A percentile compares a stretch with the other conserved stretches of the same genome.
These are phyloP conservation scores for Merodon equestris DNA, from an alignment of 2,888 invertebrate species.

Conservation along the genomic window DNA sequence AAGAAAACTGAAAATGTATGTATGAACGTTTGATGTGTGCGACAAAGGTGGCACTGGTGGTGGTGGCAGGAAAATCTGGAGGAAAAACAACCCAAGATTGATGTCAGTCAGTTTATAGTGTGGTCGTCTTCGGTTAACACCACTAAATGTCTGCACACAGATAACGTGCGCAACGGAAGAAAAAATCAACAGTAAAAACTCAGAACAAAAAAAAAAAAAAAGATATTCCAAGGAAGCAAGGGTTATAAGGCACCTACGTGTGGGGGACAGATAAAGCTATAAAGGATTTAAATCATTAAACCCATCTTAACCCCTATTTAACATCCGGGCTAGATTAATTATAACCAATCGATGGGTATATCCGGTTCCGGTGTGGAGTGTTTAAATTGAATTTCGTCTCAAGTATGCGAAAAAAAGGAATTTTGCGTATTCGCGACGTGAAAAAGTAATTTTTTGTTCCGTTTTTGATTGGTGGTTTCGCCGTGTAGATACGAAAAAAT, in stretches of 20 bases:
- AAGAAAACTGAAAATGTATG: conserved; percentile 50
- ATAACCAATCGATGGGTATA: conserved; percentile 56
- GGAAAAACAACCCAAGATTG: conserved; percentile 67
- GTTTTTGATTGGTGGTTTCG: neutral
- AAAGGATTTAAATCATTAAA: conserved; percentile 64
- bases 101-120: conserved; percentile 69
- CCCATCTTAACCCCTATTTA: conserved; percentile 65
- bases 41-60: neutral
- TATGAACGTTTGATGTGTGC: conserved; percentile 6
- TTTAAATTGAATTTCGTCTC: conserved; percentile 20
- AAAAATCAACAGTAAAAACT: conserved; percentile 7
- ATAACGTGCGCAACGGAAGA: conserved; percentile 33
- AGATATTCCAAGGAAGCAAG: conserved; percentile 30
- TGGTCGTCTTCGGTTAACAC: conserved; percentile 68
- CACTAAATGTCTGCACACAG: conserved; percentile 61
- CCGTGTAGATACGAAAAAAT: conserved; percentile 63
- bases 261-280: conserved; percentile 41
- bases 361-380: conserved; percentile 54
- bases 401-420: neutral
- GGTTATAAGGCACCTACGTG: conserved; percentile 16
- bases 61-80: conserved; percentile 57
- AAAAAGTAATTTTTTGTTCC: conserved; percentile 24
- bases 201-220: conserved; percentile 45
- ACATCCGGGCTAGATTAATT: conserved; percentile 60
- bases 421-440: conserved; percentile 20